These are phyloP conservation scores for Chaitophorus viminalis DNA, from an alignment of 2,888 invertebrate species.

Conservation along the genomic window DNA sequence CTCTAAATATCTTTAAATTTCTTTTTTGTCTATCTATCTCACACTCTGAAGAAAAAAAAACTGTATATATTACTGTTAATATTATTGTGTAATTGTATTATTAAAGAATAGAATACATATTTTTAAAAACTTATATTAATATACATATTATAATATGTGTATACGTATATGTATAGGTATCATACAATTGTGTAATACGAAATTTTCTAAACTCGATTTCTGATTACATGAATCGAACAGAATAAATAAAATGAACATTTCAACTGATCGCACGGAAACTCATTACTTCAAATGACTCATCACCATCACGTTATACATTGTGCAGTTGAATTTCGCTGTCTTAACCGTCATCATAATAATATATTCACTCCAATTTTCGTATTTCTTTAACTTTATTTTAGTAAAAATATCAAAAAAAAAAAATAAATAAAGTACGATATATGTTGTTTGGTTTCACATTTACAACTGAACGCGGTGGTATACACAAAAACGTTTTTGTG, in stretches of 20 bases:
- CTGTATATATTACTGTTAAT: not conserved
- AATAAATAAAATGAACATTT: not conserved
- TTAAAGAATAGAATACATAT: constrained; percentile 42
- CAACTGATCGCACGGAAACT: too few relatives aligned
- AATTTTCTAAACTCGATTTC: too few relatives aligned
- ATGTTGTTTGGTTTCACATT: not conserved
- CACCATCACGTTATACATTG: not conserved
- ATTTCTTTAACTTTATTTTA: not conserved
- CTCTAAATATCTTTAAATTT: not conserved
- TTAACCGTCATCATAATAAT: not conserved
- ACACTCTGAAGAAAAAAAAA: not conserved
- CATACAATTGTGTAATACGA: too few relatives aligned
- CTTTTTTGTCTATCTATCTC: not conserved
- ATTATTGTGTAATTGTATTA: not conserved
- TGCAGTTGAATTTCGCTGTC: not conserved
- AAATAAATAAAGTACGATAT: not conserved
- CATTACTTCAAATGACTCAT: not conserved
- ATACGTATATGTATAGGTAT: too few relatives aligned
- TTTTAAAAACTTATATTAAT: not conserved
- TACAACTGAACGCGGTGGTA: not conserved
- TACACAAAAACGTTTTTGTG: too few relatives aligned
- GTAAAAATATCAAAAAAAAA: not conserved
- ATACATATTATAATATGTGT: too few relatives aligned
- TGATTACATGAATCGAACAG: not conserved
- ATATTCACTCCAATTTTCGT: not conserved